These are phyloP conservation scores for Bombus polaris DNA, from an alignment of 1,140 invertebrate genomes.

Conservation along the genomic window DNA sequence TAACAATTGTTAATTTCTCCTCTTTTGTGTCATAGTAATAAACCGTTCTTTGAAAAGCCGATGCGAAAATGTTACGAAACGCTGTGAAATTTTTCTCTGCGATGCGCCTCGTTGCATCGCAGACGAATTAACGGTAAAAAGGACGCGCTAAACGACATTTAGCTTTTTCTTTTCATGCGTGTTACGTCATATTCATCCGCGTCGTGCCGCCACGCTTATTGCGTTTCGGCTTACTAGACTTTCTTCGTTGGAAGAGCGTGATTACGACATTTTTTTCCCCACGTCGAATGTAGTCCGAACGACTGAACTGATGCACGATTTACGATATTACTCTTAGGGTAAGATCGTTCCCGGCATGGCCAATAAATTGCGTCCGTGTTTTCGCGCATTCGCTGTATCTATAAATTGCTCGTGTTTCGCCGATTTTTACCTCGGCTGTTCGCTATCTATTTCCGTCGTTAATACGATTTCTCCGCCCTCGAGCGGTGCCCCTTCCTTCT, in stretches of 20 bases:
- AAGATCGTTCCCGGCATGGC: neutral
- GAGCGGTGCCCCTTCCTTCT: neutral
- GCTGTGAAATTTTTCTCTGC: neutral
- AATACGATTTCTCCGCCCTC: conserved; percentile 44
- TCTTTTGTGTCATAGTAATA: neutral
- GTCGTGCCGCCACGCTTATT: neutral
- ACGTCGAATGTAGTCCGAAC: neutral
- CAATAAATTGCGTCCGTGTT: conserved; percentile 25
- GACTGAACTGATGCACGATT: neutral
- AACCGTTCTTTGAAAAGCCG: neutral
- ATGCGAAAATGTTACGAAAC: conserved; percentile 37
- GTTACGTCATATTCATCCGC: neutral
- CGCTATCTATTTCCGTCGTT: conserved; percentile 37
- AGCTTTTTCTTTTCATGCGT: neutral
- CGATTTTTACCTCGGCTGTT: conserved; percentile 20
- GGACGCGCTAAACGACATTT: neutral
- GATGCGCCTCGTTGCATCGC: neutral
- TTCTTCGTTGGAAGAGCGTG: neutral
- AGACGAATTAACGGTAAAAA: neutral
- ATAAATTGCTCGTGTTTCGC: conserved; percentile 27
- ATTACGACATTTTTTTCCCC: neutral
- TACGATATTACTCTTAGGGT: conserved; percentile 1
- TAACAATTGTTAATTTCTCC: neutral
- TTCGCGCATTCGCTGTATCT: conserved; percentile 20
- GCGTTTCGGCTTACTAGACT: neutral